A percentile compares a stretch with the other conserved stretches of the same genome.
Evolutionary conservation across 2,797 vertebrate genomes (phyloP).

Genomic region (Peromyscus aztecus): DNA sequence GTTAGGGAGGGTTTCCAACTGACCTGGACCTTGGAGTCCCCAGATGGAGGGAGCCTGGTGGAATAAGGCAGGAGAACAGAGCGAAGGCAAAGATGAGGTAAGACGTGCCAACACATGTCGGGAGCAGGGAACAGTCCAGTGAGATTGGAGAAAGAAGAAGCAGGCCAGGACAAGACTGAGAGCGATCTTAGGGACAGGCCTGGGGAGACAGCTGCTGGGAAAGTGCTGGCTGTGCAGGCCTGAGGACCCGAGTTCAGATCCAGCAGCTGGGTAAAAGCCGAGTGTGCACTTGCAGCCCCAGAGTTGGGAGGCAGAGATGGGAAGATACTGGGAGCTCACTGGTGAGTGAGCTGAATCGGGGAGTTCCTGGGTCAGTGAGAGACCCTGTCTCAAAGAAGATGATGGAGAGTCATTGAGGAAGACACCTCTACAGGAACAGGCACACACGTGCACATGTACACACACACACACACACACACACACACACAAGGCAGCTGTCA

Average conservation of each 20-base stretch:
- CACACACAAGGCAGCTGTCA: background rate
- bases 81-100: background rate
- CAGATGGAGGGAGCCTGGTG: slow-evolving; percentile 2
- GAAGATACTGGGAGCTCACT: background rate
- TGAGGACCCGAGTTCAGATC: background rate
- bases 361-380: background rate
- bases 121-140: background rate
- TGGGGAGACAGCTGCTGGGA: background rate
- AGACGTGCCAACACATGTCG: background rate
- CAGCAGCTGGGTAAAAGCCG: background rate
- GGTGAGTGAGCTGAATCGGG: background rate
- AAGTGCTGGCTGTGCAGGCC: too few relatives aligned
- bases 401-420: background rate
- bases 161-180: background rate
- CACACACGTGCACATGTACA: background rate
- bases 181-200: background rate
- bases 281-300: background rate
- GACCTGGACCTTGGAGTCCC: background rate
- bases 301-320: background rate
- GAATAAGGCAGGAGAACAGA: background rate
- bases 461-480: background rate
- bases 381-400: background rate
- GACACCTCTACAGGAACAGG: background rate
- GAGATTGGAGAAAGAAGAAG: background rate
- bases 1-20: background rate